Base-by-base conservation (phyloP, 2,888 invertebrate species). In the Zygogramma bicolorata region DNA sequence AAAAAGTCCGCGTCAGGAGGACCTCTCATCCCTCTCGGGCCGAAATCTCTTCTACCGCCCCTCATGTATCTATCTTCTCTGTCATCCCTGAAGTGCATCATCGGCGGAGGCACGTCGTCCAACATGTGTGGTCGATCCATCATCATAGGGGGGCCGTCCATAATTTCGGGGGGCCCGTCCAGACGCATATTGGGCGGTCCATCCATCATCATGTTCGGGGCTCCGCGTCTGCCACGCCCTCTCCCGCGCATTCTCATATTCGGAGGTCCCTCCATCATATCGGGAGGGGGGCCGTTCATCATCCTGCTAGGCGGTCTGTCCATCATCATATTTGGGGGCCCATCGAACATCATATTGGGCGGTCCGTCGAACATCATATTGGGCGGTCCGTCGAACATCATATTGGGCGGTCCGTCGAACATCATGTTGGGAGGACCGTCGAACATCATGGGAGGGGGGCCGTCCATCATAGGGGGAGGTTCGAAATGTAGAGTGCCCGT, bases 1-100 rank as follows among this genome's bases (percentile, higher is more conserved):
- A 71, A 81, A 70, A 79, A 82, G 20, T 82, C 81, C 0, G 72
- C 79, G n/a, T 72, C 75, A 10, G 78, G 76, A 38, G 71, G 75
- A n/a, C 80, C 77, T 49, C 77, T 63, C 65, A 75, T 73, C 8
- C 77, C 77, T 29, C 77, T 80, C 15, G 78, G 81, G 27, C 79
- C 79, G 38, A 81, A 81, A 49, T 80, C 83, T 71, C 83, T 76
- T 8, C 82, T 74, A 13, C 83, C 82, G 18, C 82, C 78, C 61
- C 84, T 76, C 75, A 79, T 77, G 65, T 81, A 85, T n/a, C 83
- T 77, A 8, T 82, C 81, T 20, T 69, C 71, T 22, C 76, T 65
- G 8, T 78, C 78, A 38, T 75, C 76, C 22, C 76, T 66, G n/a
- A 58, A 62, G 15, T 58, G 65, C 63, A 71, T 59, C 31, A 71